Base-by-base conservation (phyloP, 2,113 vertebrate genomes). In the Tor tambroides region DNA sequence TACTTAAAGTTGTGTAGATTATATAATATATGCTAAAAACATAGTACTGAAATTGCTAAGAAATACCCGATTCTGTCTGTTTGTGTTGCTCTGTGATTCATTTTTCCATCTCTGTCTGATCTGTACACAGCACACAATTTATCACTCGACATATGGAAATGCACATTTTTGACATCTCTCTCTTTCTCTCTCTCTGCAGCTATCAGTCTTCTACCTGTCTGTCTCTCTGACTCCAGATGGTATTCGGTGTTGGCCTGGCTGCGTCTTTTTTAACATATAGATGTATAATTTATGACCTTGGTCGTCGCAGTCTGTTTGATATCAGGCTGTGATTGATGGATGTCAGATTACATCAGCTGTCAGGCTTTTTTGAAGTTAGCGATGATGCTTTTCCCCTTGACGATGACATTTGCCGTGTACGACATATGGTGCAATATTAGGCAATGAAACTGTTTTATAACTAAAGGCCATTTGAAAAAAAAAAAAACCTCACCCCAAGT, bases 271-370 rank as follows among this genome's bases (percentile, higher is more conserved):
- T 61, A 51, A 51, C 1, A 51, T 51, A 71, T 32, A 21, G 63
- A 83, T 83, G 80, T 71, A 51, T 71, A 51, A 83, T 83, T 83
- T 49, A 69, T 71, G 80, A 71, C 80, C 63, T 71, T 83, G 80
- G 63, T 23, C 11, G 28, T 51, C 61, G 4, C 63, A 32, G 26
- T 69, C 63, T 83, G 63, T 71, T 71, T 83, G 63, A 71, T 83
- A 49, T 71, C 63, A 51, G 1, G 26, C 43, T 83, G 41, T 83
- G 80, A 83, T 83, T 83, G 80, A 83, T 71, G 41, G 63, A 32
- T 83, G 80, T 35, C 63, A 69, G 41, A 32, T 71, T 49, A n/a
- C 43, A 83, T 83, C 43, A 83, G 63, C 65, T 83, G 80, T 71
- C 63, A 71, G 41, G 21, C 59, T 65, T 77, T 78, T 51, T 54